Percentiles rank a stretch among this genome's conserved stretches.
Conservation (phyloP, 2,797 vertebrate genomes). For the Acestrorhynchus altus region DNA sequence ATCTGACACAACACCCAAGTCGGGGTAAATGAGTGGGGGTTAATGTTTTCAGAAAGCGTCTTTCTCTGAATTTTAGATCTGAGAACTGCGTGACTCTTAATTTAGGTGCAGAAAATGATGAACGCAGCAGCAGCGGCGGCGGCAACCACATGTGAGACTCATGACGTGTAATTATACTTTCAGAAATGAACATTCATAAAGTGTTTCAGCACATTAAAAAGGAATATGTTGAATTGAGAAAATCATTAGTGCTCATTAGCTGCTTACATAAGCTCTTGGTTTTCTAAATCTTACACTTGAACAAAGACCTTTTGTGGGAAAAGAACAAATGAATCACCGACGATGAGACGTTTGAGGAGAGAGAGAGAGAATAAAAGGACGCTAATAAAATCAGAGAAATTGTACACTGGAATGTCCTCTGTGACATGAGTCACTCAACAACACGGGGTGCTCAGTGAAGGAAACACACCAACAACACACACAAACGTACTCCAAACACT, state of each 20-base stretch:
- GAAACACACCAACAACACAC: constrained; percentile 20
- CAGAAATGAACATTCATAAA: no score
- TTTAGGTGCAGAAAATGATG: no score
- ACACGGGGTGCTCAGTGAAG: constrained; percentile 11
- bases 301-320: not conserved
- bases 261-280: not conserved
- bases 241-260: not conserved
- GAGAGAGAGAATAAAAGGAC: not conserved
- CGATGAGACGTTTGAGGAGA: not conserved
- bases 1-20: no score
- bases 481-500: constrained; percentile 63
- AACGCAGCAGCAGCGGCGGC: no score
- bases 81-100: no score
- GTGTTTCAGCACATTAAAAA: not conserved
- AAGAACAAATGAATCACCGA: not conserved
- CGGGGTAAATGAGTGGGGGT: no score
- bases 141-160: no score
- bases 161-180: no score
- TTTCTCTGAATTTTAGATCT: no score
- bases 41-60: no score
- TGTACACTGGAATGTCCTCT: constrained; percentile 20
- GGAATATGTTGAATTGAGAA: not conserved
- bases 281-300: not conserved
- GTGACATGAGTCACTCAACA: constrained; percentile 32
- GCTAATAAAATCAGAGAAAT: constrained; percentile 16